Evolutionary conservation across 2,888 invertebrate species (phyloP).

Genomic region (Abscondita cerata): DNA sequence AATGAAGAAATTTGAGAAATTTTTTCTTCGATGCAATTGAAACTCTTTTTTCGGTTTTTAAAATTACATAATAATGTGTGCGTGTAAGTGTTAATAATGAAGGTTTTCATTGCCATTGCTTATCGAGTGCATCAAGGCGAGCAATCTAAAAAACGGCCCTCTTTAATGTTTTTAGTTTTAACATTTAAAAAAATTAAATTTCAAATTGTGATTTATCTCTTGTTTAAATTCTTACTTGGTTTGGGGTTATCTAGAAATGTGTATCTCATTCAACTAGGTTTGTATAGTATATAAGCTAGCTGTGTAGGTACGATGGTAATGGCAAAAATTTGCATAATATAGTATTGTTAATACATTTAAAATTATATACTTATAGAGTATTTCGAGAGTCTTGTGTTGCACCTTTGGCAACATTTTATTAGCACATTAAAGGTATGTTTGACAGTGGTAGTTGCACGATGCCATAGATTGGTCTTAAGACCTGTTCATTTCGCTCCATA

Average conservation of each 20-base stretch:
- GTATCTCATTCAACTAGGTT: slow-evolving; percentile 43
- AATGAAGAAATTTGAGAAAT: too few species aligned
- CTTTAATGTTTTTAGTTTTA: slow-evolving; percentile 41
- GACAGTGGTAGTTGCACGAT: slow-evolving; percentile 49
- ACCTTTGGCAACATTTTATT: slow-evolving; percentile 45
- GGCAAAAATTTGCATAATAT: slow-evolving; percentile 20
- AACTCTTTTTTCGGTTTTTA: too few species aligned
- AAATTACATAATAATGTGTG: too few species aligned
- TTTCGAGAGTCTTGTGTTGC: slow-evolving; percentile 50
- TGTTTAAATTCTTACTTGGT: slow-evolving; percentile 47
- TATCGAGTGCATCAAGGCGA: too few species aligned
- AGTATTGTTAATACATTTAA: slow-evolving; percentile 30
- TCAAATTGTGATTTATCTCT: slow-evolving; percentile 50
- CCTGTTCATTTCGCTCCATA: slow-evolving; percentile 58
- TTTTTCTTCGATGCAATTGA: too few species aligned
- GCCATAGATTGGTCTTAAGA: slow-evolving; percentile 43
- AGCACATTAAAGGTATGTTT: slow-evolving; percentile 47
- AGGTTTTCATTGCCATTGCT: too few species aligned
- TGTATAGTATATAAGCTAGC: slow-evolving; percentile 30
- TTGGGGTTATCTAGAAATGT: slow-evolving; percentile 51
- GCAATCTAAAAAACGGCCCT: slow-evolving; percentile 38
- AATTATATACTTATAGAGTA: slow-evolving; percentile 32
- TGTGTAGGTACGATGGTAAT: slow-evolving; percentile 23
- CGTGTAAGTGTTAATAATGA: too few species aligned
- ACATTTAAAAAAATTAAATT: slow-evolving; percentile 26